These are phyloP conservation scores for Halcyon senegalensis DNA, from an alignment of 2,113 vertebrate species.

Conservation along the genomic window DNA sequence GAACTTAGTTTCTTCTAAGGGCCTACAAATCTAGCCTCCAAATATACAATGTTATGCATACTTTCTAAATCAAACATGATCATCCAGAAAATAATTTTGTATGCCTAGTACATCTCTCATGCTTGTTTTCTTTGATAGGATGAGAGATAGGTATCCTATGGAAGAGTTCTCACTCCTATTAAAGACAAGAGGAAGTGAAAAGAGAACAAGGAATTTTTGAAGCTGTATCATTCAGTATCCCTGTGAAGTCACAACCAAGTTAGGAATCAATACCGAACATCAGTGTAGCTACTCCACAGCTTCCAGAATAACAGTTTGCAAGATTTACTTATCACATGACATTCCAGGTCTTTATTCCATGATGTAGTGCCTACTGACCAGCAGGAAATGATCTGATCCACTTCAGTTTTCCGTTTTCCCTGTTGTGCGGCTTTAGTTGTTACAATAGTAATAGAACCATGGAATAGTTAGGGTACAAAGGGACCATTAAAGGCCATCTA, in stretches of 20 bases:
- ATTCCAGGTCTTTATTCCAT: not conserved
- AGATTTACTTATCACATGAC: not conserved
- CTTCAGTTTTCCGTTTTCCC: not conserved
- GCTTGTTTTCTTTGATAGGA: not conserved
- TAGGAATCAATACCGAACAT: not conserved
- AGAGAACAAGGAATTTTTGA: not conserved
- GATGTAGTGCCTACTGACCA: not conserved
- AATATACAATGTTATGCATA: not conserved
- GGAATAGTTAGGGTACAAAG: not conserved
- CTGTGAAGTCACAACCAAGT: fast-evolving
- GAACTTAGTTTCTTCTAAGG: not conserved
- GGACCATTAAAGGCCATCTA: not conserved
- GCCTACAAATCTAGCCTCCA: not conserved
- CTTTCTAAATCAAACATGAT: not conserved
- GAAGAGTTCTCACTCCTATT: not conserved
- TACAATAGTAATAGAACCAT: not conserved
- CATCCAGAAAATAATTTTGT: not conserved
- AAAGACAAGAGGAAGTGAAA: not conserved
- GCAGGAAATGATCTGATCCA: not conserved
- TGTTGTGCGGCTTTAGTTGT: not conserved
- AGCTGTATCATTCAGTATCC: not conserved
- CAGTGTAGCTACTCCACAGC: not conserved
- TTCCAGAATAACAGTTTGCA: not conserved
- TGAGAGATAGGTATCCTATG: not conserved
- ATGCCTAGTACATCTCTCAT: not conserved